A percentile compares a stretch with the other conserved stretches of the same genome.
These are phyloP conservation scores for Cladopsammia gracilis DNA, from an alignment of 64 coral and sea anemone genomes.

Conservation along the genomic window DNA sequence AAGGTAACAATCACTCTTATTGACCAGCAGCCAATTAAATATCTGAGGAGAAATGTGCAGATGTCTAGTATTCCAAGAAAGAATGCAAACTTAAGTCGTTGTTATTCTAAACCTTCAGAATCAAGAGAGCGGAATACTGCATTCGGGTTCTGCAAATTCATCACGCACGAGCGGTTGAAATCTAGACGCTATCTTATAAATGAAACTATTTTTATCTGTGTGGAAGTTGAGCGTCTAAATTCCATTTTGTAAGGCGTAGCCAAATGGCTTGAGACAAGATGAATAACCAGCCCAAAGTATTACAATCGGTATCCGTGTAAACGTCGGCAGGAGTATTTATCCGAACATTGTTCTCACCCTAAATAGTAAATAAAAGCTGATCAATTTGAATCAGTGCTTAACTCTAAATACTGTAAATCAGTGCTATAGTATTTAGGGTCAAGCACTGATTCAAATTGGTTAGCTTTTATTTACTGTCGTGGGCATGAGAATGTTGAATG, in stretches of 20 bases:
- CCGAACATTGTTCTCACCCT: no score
- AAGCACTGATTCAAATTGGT: no score
- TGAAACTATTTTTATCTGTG: not conserved
- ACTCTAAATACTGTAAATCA: no score
- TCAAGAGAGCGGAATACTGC: not conserved
- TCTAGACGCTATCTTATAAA: not conserved
- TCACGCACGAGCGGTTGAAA: not conserved
- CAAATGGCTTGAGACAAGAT: not conserved
- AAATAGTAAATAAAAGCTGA: no score
- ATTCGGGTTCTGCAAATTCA: slow-evolving; percentile 11
- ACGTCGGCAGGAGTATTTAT: no score
- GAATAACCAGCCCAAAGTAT: no score
- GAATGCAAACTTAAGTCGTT: not conserved
- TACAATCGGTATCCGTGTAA: no score
- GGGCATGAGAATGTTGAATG: no score
- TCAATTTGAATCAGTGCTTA: no score
- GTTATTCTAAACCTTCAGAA: not conserved
- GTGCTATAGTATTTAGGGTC: no score
- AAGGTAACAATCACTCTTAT: slow-evolving; percentile 21
- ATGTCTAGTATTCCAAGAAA: not conserved
- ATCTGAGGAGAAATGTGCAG: not conserved
- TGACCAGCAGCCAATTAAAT: slow-evolving; percentile 5
- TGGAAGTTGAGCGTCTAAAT: not conserved
- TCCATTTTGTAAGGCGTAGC: not conserved
- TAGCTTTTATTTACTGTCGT: no score